Evolutionary conservation across 2,888 invertebrate genomes (phyloP).

Genomic region (Acanthacorydalis orientalis): DNA sequence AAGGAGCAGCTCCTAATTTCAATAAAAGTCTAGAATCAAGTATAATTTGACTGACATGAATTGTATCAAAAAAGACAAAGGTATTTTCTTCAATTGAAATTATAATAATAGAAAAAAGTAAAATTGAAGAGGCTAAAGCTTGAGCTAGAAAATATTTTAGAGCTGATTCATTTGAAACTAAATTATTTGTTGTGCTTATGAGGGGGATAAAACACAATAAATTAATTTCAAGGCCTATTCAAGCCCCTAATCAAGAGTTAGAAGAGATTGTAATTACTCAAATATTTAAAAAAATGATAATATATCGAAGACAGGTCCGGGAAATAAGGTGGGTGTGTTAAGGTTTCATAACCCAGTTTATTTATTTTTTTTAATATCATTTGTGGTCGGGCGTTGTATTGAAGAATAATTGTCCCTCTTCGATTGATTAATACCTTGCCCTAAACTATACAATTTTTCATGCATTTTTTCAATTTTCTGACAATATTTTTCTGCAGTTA

Average conservation of each 20-base stretch:
- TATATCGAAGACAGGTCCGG: too few relatives aligned
- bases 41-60: slow-evolving; percentile 5
- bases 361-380: too few relatives aligned
- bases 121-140: slow-evolving; percentile 36
- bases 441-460: too few relatives aligned
- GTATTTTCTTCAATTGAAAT: slow-evolving; percentile 7
- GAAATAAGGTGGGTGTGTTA: too few relatives aligned
- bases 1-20: slow-evolving; percentile 39
- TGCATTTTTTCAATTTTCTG: too few relatives aligned
- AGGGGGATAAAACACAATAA: slow-evolving; percentile 40
- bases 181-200: slow-evolving; percentile 31
- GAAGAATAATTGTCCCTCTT: too few relatives aligned
- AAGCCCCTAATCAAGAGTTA: slow-evolving; percentile 29
- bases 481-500: too few relatives aligned
- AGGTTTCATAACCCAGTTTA: too few relatives aligned
- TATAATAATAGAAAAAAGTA: slow-evolving; percentile 25
- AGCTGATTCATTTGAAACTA: slow-evolving; percentile 29
- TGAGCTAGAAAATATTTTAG: slow-evolving; percentile 39
- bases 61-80: slow-evolving; percentile 7
- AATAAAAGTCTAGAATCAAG: slow-evolving; percentile 25
- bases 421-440: too few relatives aligned
- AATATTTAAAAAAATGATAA: too few relatives aligned
- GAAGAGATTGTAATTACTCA: too few relatives aligned
- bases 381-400: too few relatives aligned
- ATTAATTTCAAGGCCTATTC: slow-evolving; percentile 48